Conservation (phyloP, 1,140 invertebrate genomes). For the Dreissena polymorpha region DNA sequence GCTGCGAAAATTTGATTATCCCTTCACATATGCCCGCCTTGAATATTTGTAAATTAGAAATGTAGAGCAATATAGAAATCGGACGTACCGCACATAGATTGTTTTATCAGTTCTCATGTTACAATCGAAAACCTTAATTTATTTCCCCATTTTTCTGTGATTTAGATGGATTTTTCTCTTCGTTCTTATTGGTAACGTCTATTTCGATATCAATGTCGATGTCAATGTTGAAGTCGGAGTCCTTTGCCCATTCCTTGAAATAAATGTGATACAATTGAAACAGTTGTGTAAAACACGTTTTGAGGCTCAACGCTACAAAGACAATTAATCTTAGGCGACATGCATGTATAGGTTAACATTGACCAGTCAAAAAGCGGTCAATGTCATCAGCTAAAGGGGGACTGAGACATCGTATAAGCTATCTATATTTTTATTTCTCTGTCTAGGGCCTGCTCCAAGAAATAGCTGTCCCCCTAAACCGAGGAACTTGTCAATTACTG, state of each 20-base stretch:
- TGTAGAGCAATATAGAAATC: too few species aligned
- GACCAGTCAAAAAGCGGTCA: not conserved
- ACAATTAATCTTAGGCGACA: not conserved
- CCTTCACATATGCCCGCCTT: too few species aligned
- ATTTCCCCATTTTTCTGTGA: not conserved
- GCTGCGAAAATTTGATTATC: too few species aligned
- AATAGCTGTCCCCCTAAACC: too few species aligned
- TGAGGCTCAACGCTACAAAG: not conserved
- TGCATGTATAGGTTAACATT: not conserved
- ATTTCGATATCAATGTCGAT: conserved; percentile 27
- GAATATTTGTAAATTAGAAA: too few species aligned
- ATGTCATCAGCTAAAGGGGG: not conserved
- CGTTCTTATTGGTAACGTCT: too few species aligned
- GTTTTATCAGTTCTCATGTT: not conserved
- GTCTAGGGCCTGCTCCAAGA: too few species aligned
- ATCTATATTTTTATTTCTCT: too few species aligned
- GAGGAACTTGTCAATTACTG: not conserved
- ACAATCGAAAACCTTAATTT: conserved; percentile 4
- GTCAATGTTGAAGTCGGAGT: conserved; percentile 32
- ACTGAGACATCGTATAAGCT: too few species aligned
- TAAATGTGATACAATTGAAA: not conserved
- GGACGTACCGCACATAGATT: too few species aligned
- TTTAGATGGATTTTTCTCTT: not conserved
- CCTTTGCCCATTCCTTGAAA: conserved; percentile 38
- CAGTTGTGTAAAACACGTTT: not conserved